phyloP scores from a whole-genome alignment of 2,113 vertebrate genomes.

The Nannospalax galili region DNA sequence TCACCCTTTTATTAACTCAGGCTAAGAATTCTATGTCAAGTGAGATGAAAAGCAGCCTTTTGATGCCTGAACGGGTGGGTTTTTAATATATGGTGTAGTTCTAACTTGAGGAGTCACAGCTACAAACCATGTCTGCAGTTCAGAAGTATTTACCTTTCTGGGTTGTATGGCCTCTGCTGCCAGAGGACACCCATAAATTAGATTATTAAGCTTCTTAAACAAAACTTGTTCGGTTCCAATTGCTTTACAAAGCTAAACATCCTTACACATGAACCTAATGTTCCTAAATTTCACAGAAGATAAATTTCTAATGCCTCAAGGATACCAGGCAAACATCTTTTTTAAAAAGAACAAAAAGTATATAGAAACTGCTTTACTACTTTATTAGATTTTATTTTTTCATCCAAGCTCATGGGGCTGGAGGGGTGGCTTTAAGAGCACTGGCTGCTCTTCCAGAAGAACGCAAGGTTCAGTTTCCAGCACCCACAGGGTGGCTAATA shows the following conservation, averaged over 20 bases:
- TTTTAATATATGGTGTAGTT: neutral
- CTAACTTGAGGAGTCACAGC: neutral
- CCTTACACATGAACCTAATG: neutral
- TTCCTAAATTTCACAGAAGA: neutral
- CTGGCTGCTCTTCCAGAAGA: too few relatives aligned
- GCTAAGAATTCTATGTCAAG: neutral
- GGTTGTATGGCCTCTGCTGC: neutral
- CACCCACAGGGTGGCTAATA: too few relatives aligned
- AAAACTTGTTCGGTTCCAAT: neutral
- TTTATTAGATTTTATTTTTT: too few relatives aligned
- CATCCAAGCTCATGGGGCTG: too few relatives aligned
- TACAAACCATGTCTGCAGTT: neutral
- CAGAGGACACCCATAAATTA: slow-evolving; percentile 16
- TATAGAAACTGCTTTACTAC: neutral
- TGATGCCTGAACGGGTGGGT: neutral
- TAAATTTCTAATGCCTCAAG: neutral
- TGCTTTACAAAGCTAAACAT: neutral
- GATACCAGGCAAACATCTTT: neutral
- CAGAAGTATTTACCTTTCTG: neutral
- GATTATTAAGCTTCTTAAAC: neutral
- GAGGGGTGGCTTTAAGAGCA: too few relatives aligned
- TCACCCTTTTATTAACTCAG: neutral
- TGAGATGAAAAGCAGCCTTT: neutral
- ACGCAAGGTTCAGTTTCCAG: too few relatives aligned
- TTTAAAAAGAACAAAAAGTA: neutral